These are phyloP conservation scores for Helostoma temminkii DNA, from an alignment of 2,797 vertebrate genomes.

Conservation along the genomic window DNA sequence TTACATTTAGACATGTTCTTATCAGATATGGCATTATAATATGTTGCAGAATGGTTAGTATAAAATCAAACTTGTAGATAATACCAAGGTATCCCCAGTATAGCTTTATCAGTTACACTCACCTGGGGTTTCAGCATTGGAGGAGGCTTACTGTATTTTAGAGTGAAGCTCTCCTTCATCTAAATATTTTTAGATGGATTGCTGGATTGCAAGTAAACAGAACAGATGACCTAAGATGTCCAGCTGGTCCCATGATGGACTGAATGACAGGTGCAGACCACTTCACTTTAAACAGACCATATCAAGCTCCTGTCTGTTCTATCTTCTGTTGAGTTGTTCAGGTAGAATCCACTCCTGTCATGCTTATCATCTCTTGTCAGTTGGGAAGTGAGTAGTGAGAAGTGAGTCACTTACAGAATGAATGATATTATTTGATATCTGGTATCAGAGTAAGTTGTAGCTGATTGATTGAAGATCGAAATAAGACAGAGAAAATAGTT, in stretches of 20 bases:
- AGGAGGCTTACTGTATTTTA: background rate
- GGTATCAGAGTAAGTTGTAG: too few species aligned
- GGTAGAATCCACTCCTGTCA: too few species aligned
- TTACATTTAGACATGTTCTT: background rate
- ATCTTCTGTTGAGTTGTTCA: too few species aligned
- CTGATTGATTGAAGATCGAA: too few species aligned
- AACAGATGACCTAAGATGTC: slow-evolving; percentile 16
- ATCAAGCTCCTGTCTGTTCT: too few species aligned
- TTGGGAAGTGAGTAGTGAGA: too few species aligned
- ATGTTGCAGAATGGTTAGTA: background rate
- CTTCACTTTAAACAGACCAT: too few species aligned
- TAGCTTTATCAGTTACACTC: background rate
- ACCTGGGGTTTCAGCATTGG: background rate
- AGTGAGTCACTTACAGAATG: too few species aligned
- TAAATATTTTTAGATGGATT: background rate
- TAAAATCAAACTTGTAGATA: background rate
- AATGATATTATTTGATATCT: too few species aligned
- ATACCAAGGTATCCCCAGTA: too few species aligned
- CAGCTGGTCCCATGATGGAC: background rate
- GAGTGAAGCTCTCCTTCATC: background rate
- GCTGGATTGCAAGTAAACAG: background rate
- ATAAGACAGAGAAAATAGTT: too few species aligned
- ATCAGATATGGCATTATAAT: slow-evolving; percentile 5
- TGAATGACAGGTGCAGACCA: background rate
- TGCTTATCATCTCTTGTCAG: too few species aligned